phyloP scores from a whole-genome alignment of 2,888 invertebrate genomes.

The Drosophila helvetica region DNA sequence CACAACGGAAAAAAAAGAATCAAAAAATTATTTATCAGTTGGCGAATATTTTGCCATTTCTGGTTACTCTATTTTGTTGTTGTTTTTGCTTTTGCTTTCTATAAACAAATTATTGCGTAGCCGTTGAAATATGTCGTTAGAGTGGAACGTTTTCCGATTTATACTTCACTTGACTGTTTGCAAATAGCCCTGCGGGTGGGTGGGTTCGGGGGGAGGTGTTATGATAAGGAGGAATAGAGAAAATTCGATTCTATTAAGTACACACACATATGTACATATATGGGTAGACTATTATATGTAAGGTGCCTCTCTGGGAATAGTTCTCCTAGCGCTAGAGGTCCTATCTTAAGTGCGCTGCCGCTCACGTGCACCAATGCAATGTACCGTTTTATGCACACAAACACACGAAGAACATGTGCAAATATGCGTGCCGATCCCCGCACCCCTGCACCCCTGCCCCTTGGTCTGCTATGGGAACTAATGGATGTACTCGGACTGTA shows the following conservation, averaged over 20 bases:
- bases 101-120: constrained; percentile 68
- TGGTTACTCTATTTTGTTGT: constrained; percentile 4
- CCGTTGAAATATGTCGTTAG: constrained; percentile 57
- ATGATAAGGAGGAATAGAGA: background rate
- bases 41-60: constrained; percentile 18
- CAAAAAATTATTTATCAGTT: constrained; percentile 45
- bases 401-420: too few species aligned
- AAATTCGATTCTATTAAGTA: background rate
- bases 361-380: too few species aligned
- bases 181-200: background rate
- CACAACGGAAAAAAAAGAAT: background rate
- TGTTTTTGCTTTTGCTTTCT: constrained; percentile 14
- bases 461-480: too few species aligned
- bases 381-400: too few species aligned
- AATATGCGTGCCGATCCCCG: too few species aligned
- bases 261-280: too few species aligned
- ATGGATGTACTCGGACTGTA: too few species aligned
- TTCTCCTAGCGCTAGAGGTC: too few species aligned
- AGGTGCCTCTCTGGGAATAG: too few species aligned
- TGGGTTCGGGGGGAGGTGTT: background rate
- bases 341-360: too few species aligned
- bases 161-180: constrained; percentile 20
- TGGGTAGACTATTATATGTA: too few species aligned
- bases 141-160: constrained; percentile 30
- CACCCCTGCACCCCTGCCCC: too few species aligned